Evolutionary conservation across 1,140 invertebrate genomes (phyloP).

Genomic region (Mylabris phalerata): DNA sequence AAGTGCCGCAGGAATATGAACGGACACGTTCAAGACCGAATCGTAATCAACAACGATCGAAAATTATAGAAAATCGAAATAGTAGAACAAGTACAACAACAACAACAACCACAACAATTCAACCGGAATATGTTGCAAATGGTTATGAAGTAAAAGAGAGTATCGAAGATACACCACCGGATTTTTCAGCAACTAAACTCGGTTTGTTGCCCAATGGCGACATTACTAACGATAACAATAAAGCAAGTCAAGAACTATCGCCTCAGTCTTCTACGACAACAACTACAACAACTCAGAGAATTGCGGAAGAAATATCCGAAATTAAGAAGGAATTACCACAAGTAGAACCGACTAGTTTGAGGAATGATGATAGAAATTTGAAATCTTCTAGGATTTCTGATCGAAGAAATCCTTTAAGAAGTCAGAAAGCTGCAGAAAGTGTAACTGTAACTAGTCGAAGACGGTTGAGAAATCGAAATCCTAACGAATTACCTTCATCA

Average conservation of each 20-base stretch:
- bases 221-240: slow-evolving; percentile 1
- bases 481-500: too few species aligned
- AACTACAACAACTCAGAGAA: too few species aligned
- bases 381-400: too few species aligned
- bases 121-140: not conserved
- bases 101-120: slow-evolving; percentile 1
- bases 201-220: not conserved
- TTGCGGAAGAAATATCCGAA: too few species aligned
- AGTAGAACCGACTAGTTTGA: too few species aligned
- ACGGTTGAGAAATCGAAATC: too few species aligned
- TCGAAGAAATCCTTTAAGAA: too few species aligned
- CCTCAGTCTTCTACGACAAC: too few species aligned
- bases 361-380: too few species aligned
- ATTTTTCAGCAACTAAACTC: not conserved
- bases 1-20: slow-evolving; percentile 22
- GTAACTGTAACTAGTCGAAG: not conserved
- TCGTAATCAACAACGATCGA: slow-evolving; percentile 21
- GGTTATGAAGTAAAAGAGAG: slow-evolving; percentile 37
- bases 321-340: too few species aligned
- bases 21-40: slow-evolving; percentile 4
- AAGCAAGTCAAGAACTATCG: not conserved
- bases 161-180: slow-evolving; percentile 34
- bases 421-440: not conserved
- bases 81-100: slow-evolving; percentile 15
- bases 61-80: slow-evolving; percentile 17